Percentiles rank a stretch among this genome's conserved stretches.
Conservation (phyloP, 2,888 invertebrate species). For the Cryptosula pallasiana region DNA sequence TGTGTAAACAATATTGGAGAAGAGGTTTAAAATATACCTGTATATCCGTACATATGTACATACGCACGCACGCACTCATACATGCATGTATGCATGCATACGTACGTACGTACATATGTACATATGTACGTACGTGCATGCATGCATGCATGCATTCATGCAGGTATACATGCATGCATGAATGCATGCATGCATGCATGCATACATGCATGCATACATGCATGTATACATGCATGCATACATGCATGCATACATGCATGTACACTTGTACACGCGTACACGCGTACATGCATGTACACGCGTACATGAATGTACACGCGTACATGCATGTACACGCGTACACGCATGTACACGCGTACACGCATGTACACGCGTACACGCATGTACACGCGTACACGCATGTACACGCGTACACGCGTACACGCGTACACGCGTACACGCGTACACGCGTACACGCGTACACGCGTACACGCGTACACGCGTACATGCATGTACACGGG, state of each 20-base stretch:
- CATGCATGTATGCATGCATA: neutral
- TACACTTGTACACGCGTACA: neutral
- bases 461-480: neutral
- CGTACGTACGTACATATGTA: neutral
- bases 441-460: neutral
- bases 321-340: neutral
- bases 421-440: neutral
- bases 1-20: no score
- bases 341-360: neutral
- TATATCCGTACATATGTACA: conserved; percentile 4
- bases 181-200: neutral
- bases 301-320: neutral
- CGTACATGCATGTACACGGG: neutral
- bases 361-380: neutral
- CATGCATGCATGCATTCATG: neutral
- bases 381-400: neutral
- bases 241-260: neutral
- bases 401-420: neutral
- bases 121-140: neutral
- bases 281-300: neutral
- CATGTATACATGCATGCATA: neutral
- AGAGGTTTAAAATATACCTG: no score
- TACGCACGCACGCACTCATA: neutral
- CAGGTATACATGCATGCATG: neutral
- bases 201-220: neutral